Base-by-base conservation (phyloP, 1,140 invertebrate species). In the Bombus confusus region DNA sequence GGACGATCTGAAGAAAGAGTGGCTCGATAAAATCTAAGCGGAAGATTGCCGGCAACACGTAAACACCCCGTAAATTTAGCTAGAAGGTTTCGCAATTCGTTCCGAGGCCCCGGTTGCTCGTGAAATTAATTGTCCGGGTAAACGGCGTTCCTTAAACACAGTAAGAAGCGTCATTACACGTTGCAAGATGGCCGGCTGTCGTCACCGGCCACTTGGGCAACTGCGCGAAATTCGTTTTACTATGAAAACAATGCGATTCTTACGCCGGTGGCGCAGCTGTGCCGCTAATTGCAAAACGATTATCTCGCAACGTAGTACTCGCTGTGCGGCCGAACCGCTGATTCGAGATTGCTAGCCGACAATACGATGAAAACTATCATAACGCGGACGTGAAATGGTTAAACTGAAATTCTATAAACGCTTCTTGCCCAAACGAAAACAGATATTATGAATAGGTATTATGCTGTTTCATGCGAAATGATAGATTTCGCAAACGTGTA, bases 161-260 rank as follows among this genome's bases (percentile, higher is more conserved):
- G 83, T 75, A 88, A 89, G 69, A 88, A 88, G 78, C 85, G 81
- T 88, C 83, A 89, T 89, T 88, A 88, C 83, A 86, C 83, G 80
- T 88, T 82, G 83, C 88, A 75, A 41, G 87, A 80, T 85, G 87
- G 76, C 73, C 76, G 78, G 71, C 83, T 89, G 88, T 89, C 88
- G 88, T 89, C 88, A 89, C 87, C 77, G 82, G 57, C 39, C 75
- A 52, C 85, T 89, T 89, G 80, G 87, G 83, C 37, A 89, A 89
- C 78, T 43, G 83, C 78, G 85, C 83, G 69, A 89, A 89, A 88
- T 88, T 89, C 87, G 87, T 88, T 89, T 88, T 89, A 89, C 88
- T 83, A 86, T 77, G 87, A 88, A 89, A 89, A 89, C 88, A 88
- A 82, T 88, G 88, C 79, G 77, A 84, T 82, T 88, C 88, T 89